Base-by-base conservation (phyloP, 2,113 vertebrate species). In the Lophius piscatorius region DNA sequence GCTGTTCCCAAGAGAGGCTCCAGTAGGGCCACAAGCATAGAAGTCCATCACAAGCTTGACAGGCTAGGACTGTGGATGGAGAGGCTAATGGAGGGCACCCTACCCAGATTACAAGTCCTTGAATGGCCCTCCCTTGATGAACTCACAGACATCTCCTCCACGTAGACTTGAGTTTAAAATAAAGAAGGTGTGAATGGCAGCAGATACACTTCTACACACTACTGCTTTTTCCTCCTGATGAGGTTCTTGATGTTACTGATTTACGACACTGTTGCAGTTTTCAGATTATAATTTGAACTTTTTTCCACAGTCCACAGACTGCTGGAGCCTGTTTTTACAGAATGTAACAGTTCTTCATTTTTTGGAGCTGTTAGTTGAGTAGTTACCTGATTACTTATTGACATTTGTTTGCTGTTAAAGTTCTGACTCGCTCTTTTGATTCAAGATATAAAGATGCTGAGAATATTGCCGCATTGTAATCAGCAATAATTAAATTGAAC, bases 11-110 rank as follows among this genome's bases (percentile, higher is more conserved):
- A 61, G 62, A 78, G 36, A 44, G 87, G n/a, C 10, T 40, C 84
- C 0, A 82, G 85, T 1, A 36, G 92, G 20, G 88, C 93, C 68
- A 87, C 88, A 23, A 93, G 89, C 71, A 90, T 92, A 0, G 93
- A 93, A 63, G 73, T 94, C 65, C 95, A 94, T 76, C 93, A 91
- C 71, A 96, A 97, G 83, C 81, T 97, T 26, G 93, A 94, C 88
- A 92, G 92, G 79, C 82, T 98, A 62, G 95, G 95, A 58, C 89
- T 97, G 13, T 98, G 96, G 96, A 97, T 98, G 96, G 95, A 98
- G 75, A 92, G 92, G 45, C 91, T 98, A 8, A 82, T 95, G 62
- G 96, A 98, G 79, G 96, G 96, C 0, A 96, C 95, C 40, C 76
- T 97, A 39, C 94, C 94, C 68, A 90, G 95, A 74, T 91, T 95